Conservation (phyloP, 1,140 invertebrate genomes). For the Oreohelix idahoensis region DNA sequence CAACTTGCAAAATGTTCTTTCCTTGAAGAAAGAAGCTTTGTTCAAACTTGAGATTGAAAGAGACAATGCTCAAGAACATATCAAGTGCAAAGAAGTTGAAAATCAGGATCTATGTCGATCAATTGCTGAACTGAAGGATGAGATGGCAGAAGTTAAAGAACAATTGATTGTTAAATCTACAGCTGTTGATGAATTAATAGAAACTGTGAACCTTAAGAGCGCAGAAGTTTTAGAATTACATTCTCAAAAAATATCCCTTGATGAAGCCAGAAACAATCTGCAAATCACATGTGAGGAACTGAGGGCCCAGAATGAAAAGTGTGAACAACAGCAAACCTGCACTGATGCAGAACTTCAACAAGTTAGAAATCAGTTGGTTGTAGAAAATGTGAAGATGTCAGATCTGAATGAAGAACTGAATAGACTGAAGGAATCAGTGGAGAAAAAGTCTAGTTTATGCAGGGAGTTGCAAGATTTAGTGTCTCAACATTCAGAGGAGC, state of each 20-base stretch:
- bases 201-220: neutral
- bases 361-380: neutral
- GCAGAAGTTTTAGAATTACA: neutral
- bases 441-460: neutral
- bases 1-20: neutral
- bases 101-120: neutral
- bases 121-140: neutral
- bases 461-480: neutral
- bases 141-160: neutral
- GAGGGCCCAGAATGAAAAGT: no score
- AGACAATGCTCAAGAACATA: neutral
- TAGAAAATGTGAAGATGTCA: neutral
- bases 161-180: neutral
- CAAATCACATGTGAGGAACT: neutral
- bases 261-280: neutral
- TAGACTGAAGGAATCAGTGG: neutral
- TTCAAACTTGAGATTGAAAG: neutral
- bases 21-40: no score
- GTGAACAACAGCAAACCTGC: neutral
- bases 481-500: neutral
- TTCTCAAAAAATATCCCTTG: neutral
- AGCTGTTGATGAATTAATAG: neutral
- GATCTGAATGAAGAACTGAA: neutral
- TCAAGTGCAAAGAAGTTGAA: neutral
- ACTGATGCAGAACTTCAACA: neutral